These are phyloP conservation scores for Lordiphosa clarofinis DNA, from an alignment of 1,140 invertebrate species.

Conservation along the genomic window DNA sequence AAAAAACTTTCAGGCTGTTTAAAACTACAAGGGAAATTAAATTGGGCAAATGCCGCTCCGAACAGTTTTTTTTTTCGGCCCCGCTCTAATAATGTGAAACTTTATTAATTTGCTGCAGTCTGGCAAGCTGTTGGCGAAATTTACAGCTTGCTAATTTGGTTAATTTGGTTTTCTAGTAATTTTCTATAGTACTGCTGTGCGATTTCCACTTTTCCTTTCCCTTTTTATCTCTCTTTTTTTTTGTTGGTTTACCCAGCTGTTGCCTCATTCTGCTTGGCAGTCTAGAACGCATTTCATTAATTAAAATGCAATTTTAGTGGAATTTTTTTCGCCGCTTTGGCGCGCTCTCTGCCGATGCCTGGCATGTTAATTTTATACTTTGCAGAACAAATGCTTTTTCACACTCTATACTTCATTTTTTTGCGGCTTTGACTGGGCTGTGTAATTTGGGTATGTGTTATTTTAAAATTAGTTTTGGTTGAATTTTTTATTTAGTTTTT, in stretches of 20 bases:
- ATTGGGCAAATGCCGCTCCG: constrained; percentile 24
- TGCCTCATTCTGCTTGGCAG: constrained; percentile 23
- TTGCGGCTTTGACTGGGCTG: not conserved
- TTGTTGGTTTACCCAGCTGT: constrained; percentile 34
- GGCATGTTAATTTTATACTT: constrained; percentile 52
- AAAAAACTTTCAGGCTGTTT: constrained; percentile 26
- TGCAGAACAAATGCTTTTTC: constrained; percentile 21
- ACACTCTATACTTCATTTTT: constrained; percentile 13
- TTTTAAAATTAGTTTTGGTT: constrained; percentile 32
- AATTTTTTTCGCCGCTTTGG: constrained; percentile 25
- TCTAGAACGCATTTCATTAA: constrained; percentile 61
- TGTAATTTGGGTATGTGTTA: constrained; percentile 25
- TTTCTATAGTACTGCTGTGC: constrained; percentile 34
- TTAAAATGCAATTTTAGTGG: constrained; percentile 63
- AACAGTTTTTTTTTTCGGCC: no score
- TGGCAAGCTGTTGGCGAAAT: constrained; percentile 46
- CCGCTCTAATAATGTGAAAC: constrained; percentile 63
- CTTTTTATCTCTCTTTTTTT: constrained; percentile 10
- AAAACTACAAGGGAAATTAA: constrained; percentile 41
- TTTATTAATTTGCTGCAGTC: constrained; percentile 66
- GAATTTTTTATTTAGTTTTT: constrained; percentile 7
- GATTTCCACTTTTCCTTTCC: constrained; percentile 36
- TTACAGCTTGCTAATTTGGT: constrained; percentile 70
- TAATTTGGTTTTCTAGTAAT: constrained; percentile 68
- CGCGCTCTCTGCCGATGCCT: constrained; percentile 4